phyloP scores from a whole-genome alignment of 2,797 vertebrate species.

The Pseudocheirus occidentalis region DNA sequence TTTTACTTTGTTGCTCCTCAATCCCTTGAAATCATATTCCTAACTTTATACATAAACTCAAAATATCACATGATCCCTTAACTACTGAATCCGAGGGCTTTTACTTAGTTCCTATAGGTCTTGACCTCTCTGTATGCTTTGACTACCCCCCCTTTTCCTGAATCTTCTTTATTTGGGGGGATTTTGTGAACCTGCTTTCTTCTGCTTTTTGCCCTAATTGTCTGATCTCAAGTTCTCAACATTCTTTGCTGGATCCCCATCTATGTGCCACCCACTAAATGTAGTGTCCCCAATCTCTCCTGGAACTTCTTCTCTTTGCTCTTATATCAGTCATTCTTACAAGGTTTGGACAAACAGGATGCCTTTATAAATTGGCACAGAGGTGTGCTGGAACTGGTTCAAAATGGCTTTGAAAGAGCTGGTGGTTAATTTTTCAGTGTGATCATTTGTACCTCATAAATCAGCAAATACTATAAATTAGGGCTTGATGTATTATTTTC shows the following conservation, averaged over 20 bases:
- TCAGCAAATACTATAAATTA: not conserved
- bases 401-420: not conserved
- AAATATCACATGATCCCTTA: no score
- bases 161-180: not conserved
- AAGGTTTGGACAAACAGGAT: not conserved
- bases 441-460: not conserved
- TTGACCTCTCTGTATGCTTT: no score
- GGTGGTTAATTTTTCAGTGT: not conserved
- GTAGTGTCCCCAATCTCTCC: not conserved
- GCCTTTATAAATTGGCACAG: not conserved
- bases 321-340: not conserved
- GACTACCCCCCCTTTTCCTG: not conserved
- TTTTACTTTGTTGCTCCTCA: no score
- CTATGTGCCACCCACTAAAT: not conserved
- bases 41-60: no score
- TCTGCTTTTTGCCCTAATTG: not conserved
- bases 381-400: not conserved
- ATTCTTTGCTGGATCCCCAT: no score
- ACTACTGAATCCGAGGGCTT: no score
- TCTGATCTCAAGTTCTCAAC: not conserved
- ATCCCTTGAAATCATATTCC: no score
- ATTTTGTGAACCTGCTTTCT: not conserved
- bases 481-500: not conserved
- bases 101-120: no score
- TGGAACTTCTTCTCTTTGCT: not conserved